Evolutionary conservation across 2,888 invertebrate genomes (phyloP).

Genomic region (Melipona bicolor): DNA sequence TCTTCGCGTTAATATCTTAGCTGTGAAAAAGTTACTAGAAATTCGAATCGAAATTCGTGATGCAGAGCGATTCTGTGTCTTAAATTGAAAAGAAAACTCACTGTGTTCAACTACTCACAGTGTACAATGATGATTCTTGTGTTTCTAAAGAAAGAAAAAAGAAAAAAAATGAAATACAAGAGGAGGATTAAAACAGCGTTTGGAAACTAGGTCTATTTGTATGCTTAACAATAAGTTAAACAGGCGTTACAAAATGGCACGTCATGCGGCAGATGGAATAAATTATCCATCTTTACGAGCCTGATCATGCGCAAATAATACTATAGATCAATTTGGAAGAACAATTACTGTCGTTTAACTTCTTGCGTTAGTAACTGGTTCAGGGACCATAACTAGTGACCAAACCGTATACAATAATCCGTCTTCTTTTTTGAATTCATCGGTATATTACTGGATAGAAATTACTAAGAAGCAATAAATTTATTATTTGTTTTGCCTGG

Average conservation of each 20-base stretch:
- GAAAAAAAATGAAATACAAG: no score
- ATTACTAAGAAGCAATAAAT: no score
- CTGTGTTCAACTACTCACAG: not conserved
- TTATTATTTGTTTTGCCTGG: no score
- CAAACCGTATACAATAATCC: no score
- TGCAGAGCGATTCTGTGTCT: not conserved
- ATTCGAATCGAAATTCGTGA: not conserved
- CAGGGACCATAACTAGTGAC: no score
- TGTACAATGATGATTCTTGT: not conserved
- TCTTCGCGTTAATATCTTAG: not conserved
- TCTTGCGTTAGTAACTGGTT: no score
- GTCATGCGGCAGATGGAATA: conserved; percentile 16
- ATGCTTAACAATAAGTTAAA: not conserved
- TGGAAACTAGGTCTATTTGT: not conserved
- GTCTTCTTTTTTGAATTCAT: no score
- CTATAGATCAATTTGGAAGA: conserved; percentile 52
- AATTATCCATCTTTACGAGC: conserved; percentile 45
- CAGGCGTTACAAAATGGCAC: conserved; percentile 11
- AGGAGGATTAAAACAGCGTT: not conserved
- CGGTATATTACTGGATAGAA: no score
- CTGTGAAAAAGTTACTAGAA: not conserved
- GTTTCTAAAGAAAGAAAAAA: no score
- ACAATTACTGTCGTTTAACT: conserved; percentile 55
- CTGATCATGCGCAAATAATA: conserved; percentile 53
- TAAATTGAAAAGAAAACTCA: not conserved